Conservation (phyloP, 2,888 invertebrate species). For the Cecidostiba fungosa region DNA sequence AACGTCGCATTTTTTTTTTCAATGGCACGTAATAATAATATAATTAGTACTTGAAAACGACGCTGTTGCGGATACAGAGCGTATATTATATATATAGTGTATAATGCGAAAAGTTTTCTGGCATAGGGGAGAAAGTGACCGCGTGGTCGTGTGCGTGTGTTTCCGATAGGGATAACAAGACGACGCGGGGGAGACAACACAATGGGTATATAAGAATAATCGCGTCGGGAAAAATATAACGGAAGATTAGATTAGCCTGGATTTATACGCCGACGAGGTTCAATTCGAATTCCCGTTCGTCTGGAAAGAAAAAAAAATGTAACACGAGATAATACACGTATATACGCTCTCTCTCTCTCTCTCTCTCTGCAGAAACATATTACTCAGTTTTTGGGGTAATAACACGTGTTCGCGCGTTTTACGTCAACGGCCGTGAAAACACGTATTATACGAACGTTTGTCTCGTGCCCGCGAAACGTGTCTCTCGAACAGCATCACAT, state of each 20-base stretch:
- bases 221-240: neutral
- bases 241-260: slow-evolving; percentile 50
- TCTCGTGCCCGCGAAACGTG: neutral
- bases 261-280: slow-evolving; percentile 34
- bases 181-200: slow-evolving; percentile 3
- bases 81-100: neutral
- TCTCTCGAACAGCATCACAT: neutral
- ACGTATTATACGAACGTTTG: neutral
- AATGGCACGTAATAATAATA: too few species aligned
- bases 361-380: neutral
- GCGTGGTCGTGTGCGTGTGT: neutral
- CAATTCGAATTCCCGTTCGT: slow-evolving; percentile 38
- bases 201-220: slow-evolving; percentile 25
- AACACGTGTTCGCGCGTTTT: neutral
- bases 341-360: neutral
- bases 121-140: slow-evolving; percentile 21
- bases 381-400: neutral
- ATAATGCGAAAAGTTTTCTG: neutral
- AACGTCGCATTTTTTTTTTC: too few species aligned
- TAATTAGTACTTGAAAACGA: too few species aligned
- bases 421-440: neutral
- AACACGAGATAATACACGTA: neutral
- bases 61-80: too few species aligned
- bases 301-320: neutral
- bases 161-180: slow-evolving; percentile 5